Percentiles rank a stretch among this genome's conserved stretches.
Evolutionary conservation across 2,797 vertebrate species (phyloP).

Genomic region (Parauchenoglanis punctatus): DNA sequence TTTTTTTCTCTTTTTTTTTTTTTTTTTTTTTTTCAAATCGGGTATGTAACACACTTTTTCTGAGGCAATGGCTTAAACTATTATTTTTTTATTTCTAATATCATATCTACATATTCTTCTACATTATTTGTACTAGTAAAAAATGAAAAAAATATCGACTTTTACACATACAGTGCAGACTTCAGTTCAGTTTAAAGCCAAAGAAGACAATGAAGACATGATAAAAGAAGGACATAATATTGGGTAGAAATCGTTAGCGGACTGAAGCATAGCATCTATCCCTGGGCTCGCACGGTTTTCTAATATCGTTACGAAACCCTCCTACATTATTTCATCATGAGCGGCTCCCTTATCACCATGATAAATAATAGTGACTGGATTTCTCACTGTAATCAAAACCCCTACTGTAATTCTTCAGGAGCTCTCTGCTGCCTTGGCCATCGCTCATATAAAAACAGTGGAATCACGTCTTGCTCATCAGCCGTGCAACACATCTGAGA

Average conservation of each 20-base stretch:
- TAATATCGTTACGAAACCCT: constrained; percentile 32
- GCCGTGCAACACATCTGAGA: constrained; percentile 38
- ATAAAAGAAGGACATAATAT: constrained; percentile 21
- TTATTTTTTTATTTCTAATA: constrained; percentile 2
- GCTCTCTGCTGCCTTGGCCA: constrained; percentile 8
- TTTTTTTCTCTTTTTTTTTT: neutral
- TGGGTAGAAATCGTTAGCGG: constrained; percentile 6
- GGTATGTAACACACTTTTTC: neutral
- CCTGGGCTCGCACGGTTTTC: neutral
- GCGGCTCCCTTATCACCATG: constrained; percentile 24
- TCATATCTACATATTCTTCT: neutral
- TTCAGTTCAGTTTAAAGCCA: constrained; percentile 16
- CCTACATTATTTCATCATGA: constrained; percentile 47
- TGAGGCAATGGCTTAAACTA: neutral
- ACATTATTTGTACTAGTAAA: neutral
- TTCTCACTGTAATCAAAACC: constrained; percentile 47
- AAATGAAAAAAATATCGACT: neutral
- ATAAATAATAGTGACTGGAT: constrained; percentile 46
- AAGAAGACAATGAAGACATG: neutral
- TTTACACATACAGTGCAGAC: neutral
- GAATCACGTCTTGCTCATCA: constrained; percentile 47
- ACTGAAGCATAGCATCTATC: constrained; percentile 12
- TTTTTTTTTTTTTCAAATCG: neutral
- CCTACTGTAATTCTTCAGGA: constrained; percentile 45
- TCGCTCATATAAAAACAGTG: constrained; percentile 52